Percentiles rank a stretch among this genome's conserved stretches.
These are phyloP conservation scores for Bruchidius siliquastri DNA, from an alignment of 2,888 invertebrate genomes.

Conservation along the genomic window DNA sequence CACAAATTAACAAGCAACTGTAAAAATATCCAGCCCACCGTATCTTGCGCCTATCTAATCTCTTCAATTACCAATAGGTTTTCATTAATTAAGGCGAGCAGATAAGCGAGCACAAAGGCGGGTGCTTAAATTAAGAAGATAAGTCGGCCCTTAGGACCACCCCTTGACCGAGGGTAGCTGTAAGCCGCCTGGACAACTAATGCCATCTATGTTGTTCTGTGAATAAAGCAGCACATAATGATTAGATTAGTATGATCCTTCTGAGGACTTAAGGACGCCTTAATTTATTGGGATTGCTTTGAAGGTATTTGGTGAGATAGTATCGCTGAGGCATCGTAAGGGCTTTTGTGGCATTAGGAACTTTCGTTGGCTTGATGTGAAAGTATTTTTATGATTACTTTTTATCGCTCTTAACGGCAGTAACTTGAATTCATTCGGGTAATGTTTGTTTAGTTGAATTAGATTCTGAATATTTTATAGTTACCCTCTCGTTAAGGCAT, in stretches of 20 bases:
- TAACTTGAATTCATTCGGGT: neutral
- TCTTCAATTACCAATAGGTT: conserved; percentile 19
- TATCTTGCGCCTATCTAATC: conserved; percentile 20
- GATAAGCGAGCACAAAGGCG: conserved; percentile 21
- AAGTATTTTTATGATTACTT: neutral
- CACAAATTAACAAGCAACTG: neutral
- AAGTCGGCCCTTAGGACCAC: conserved; percentile 22
- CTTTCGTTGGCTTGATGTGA: neutral
- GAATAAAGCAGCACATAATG: conserved; percentile 1
- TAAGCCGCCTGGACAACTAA: conserved; percentile 22
- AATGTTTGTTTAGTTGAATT: too few species aligned
- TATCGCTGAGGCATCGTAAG: neutral
- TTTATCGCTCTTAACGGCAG: neutral
- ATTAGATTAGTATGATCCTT: conserved; percentile 4
- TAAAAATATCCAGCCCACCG: conserved; percentile 3
- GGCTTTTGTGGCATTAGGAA: neutral
- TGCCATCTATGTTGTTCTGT: conserved; percentile 5
- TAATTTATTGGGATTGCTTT: conserved; percentile 2
- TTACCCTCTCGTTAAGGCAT: too few species aligned
- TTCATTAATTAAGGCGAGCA: conserved; percentile 21
- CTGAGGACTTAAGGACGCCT: neutral
- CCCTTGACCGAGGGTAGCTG: conserved; percentile 17
- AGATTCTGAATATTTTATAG: too few species aligned
- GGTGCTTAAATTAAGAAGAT: conserved; percentile 23
- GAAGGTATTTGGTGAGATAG: neutral